Percentiles rank a stretch among this genome's conserved stretches.
Evolutionary conservation across 2,113 vertebrate species (phyloP).

Genomic region (Muntiacus muntjak): DNA sequence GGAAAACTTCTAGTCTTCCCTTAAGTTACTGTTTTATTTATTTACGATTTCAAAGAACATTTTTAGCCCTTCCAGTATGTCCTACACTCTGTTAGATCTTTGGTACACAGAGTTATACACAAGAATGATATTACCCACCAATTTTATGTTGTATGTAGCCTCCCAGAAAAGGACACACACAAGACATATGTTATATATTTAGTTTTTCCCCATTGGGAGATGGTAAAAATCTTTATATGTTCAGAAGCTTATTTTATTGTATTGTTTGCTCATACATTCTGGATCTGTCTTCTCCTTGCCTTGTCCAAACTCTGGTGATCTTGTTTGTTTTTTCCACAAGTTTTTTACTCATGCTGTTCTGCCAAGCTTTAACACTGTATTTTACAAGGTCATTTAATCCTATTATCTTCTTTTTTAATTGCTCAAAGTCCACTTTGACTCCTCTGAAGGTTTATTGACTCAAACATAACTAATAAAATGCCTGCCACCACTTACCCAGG

Average conservation of each 20-base stretch:
- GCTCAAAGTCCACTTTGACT: not conserved
- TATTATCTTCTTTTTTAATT: not conserved
- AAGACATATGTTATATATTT: not conserved
- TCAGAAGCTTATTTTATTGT: not conserved
- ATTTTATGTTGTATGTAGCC: not conserved
- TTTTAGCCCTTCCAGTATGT: not conserved
- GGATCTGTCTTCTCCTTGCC: not conserved
- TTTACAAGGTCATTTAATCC: constrained; percentile 4
- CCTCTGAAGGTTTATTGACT: not conserved
- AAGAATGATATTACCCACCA: not conserved
- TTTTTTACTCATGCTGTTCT: not conserved
- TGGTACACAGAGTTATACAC: not conserved
- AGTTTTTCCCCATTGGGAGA: not conserved
- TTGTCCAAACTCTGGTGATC: not conserved
- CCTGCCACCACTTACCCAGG: not conserved
- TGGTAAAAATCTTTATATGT: not conserved
- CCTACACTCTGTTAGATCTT: not conserved
- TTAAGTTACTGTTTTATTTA: not conserved
- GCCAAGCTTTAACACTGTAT: not conserved
- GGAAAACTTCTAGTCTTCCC: not conserved
- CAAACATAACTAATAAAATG: not conserved
- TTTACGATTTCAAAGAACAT: not conserved
- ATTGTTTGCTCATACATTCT: not conserved
- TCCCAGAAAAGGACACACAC: not conserved
- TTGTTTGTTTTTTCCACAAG: not conserved